phyloP scores from a whole-genome alignment of 2,113 vertebrate species.

The Helogale parvula region DNA sequence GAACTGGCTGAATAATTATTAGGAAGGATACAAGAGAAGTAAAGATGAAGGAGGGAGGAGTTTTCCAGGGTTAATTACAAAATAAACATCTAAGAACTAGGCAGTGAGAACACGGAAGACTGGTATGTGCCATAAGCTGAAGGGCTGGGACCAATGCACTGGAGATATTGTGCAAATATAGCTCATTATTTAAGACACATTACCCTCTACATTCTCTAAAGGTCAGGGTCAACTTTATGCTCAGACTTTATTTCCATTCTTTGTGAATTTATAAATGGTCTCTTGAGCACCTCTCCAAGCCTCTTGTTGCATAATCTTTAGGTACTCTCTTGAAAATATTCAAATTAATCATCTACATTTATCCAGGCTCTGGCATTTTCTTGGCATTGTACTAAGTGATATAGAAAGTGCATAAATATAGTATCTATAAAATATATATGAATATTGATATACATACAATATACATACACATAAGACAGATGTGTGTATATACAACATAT shows the following conservation, averaged over 20 bases:
- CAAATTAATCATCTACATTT: background rate
- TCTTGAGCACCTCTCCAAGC: background rate
- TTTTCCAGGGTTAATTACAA: conserved; percentile 41
- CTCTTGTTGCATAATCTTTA: background rate
- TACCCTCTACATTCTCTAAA: conserved; percentile 42
- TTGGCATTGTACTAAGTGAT: background rate
- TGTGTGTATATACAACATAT: background rate
- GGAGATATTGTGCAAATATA: background rate
- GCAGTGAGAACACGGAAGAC: background rate
- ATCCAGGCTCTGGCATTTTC: background rate
- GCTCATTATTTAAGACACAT: conserved; percentile 34
- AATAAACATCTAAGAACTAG: background rate
- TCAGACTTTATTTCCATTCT: conserved; percentile 47
- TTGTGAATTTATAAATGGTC: conserved; percentile 42
- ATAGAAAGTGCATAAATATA: background rate
- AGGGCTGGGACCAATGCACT: background rate
- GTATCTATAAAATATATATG: background rate
- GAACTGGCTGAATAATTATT: conserved; percentile 21
- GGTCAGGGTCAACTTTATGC: conserved; percentile 50
- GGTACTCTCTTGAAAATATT: background rate
- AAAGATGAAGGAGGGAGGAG: background rate
- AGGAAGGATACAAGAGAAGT: background rate
- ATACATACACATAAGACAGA: background rate
- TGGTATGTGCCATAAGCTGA: background rate
- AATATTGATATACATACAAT: background rate